Conservation (phyloP, 2,888 invertebrate species). For the Vannuccia rotundouncinata region DNA sequence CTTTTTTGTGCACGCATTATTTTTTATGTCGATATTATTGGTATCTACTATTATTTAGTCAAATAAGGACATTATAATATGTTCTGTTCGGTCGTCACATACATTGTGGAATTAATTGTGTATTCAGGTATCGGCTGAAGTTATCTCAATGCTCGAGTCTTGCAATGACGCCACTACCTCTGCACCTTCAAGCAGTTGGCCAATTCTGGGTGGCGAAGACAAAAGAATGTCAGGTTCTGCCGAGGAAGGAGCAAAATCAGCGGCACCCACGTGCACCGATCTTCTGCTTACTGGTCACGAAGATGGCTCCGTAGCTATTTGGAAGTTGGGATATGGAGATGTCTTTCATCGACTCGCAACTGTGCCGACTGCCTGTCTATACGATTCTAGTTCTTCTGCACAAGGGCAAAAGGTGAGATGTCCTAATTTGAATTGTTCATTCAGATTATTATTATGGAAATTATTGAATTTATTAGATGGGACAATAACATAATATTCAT, state of each 20-base stretch:
- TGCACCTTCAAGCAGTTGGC: constrained; percentile 65
- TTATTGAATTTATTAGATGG: too few relatives aligned
- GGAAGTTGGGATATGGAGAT: constrained; percentile 66
- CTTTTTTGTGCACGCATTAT: too few relatives aligned
- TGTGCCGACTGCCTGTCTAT: neutral
- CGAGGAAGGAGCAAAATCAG: neutral
- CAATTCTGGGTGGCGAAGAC: constrained; percentile 67
- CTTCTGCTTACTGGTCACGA: constrained; percentile 79
- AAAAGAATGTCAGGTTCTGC: neutral
- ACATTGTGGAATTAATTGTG: too few relatives aligned
- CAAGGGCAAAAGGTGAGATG: neutral
- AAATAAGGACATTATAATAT: too few relatives aligned
- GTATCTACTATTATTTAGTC: too few relatives aligned
- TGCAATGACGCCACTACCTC: neutral
- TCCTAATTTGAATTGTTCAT: neutral
- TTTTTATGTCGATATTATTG: too few relatives aligned
- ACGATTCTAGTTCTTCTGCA: neutral
- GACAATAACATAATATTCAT: too few relatives aligned
- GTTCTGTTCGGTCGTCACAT: too few relatives aligned
- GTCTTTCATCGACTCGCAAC: neutral
- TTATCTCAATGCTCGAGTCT: neutral
- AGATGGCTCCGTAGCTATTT: constrained; percentile 89
- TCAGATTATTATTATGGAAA: neutral
- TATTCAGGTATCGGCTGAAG: neutral
- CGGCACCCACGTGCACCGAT: constrained; percentile 57